phyloP scores from a whole-genome alignment of 2,113 vertebrate species.

The Pao palembangensis region DNA sequence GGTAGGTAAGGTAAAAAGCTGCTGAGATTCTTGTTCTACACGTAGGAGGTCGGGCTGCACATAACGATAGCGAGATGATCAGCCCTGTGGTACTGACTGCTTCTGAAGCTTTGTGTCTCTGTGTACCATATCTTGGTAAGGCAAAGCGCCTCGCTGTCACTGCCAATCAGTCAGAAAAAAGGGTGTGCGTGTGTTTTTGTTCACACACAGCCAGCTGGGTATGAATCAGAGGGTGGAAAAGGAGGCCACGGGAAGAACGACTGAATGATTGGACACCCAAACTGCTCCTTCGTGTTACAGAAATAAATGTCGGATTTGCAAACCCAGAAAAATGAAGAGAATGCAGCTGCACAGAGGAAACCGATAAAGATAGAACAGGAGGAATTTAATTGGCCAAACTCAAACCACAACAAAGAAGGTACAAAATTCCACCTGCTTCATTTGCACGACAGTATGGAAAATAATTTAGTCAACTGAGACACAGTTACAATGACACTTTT shows the following conservation, averaged over 20 bases:
- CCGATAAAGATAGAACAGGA: too few species aligned
- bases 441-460: constrained; percentile 10
- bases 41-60: background rate
- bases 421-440: constrained; percentile 15
- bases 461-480: constrained; percentile 32
- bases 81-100: constrained; percentile 29
- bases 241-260: constrained; percentile 45
- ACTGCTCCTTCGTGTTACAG: constrained; percentile 23
- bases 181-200: background rate
- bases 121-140: constrained; percentile 45
- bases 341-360: background rate
- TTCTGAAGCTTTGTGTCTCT: constrained; percentile 56
- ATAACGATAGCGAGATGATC: background rate
- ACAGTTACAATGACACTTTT: constrained; percentile 49
- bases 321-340: background rate
- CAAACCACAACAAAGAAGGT: too few species aligned
- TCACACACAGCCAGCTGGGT: constrained; percentile 33
- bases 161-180: constrained; percentile 50
- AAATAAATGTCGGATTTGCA: constrained; percentile 18
- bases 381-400: constrained; percentile 4
- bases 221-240: constrained; percentile 57
- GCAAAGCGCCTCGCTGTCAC: constrained; percentile 52
- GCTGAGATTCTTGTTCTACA: background rate
- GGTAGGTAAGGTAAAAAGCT: background rate
- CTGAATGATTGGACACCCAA: constrained; percentile 34